Percentiles rank a stretch among this genome's conserved stretches.
These are phyloP conservation scores for Heterohyrax brucei DNA, from an alignment of 2,797 vertebrate species.

Conservation along the genomic window DNA sequence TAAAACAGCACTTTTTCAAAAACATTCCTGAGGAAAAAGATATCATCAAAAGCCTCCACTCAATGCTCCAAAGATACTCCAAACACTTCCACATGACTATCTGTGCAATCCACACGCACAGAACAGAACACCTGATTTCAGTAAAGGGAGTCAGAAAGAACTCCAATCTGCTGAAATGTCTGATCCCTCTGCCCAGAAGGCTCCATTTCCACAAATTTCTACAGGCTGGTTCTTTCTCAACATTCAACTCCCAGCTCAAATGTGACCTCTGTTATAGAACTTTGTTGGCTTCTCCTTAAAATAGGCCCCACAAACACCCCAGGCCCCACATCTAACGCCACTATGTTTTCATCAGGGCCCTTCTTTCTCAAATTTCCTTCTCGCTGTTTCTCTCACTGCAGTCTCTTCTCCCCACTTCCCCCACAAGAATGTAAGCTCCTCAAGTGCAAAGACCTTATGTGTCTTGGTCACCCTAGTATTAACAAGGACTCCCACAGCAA, in stretches of 20 bases:
- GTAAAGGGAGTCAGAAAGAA: background rate
- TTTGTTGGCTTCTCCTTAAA: background rate
- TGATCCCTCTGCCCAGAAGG: background rate
- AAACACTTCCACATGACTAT: background rate
- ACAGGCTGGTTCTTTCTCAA: background rate
- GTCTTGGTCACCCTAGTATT: background rate
- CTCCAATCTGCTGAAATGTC: background rate
- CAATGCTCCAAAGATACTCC: background rate
- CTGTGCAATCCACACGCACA: background rate
- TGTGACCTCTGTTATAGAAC: background rate
- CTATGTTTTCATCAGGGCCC: background rate
- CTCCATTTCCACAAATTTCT: background rate
- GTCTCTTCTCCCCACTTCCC: background rate
- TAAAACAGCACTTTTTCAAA: slow-evolving; percentile 2
- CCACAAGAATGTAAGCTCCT: background rate
- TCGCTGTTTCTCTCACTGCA: background rate
- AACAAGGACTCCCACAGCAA: background rate
- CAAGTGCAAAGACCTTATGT: background rate
- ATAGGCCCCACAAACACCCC: background rate
- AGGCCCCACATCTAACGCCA: background rate
- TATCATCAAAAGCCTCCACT: background rate
- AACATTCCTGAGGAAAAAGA: background rate
- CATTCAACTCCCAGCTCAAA: background rate
- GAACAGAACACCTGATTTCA: slow-evolving; percentile 1
- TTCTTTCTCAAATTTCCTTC: slow-evolving; percentile 11